Evolutionary conservation across 2,888 invertebrate genomes (phyloP).

Genomic region (Hemicrepidius hirtus): DNA sequence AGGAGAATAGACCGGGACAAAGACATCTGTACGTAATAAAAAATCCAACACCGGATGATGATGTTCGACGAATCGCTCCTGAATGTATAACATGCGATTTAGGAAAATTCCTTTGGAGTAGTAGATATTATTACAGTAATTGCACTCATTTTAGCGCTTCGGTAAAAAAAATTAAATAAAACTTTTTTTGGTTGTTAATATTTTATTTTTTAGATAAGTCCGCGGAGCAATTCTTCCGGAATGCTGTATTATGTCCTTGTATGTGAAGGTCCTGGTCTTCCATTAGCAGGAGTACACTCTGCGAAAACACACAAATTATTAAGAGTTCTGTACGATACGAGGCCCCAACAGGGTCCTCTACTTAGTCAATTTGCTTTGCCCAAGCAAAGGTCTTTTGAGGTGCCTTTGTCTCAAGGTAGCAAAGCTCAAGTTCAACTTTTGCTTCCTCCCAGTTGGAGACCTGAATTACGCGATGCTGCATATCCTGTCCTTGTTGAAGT

Average conservation of each 20-base stretch:
- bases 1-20: slow-evolving; percentile 89
- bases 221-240: slow-evolving; percentile 62
- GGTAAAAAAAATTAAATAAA: slow-evolving; percentile 72
- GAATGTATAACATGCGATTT: slow-evolving; percentile 91
- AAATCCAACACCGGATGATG: slow-evolving; percentile 82
- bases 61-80: slow-evolving; percentile 81
- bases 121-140: slow-evolving; percentile 86
- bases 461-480: slow-evolving; percentile 89
- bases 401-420: slow-evolving; percentile 89
- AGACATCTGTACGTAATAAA: slow-evolving; percentile 91
- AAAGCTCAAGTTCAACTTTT: slow-evolving; percentile 91
- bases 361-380: slow-evolving; percentile 89
- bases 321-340: slow-evolving; percentile 85
- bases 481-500: slow-evolving; percentile 93
- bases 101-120: slow-evolving; percentile 84
- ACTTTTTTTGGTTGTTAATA: neutral
- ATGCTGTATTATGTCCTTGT: slow-evolving; percentile 82
- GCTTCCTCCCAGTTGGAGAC: slow-evolving; percentile 91
- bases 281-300: slow-evolving; percentile 87
- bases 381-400: slow-evolving; percentile 86
- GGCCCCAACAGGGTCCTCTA: slow-evolving; percentile 80
- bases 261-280: slow-evolving; percentile 94
- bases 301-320: slow-evolving; percentile 85
- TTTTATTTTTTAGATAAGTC: slow-evolving; percentile 66
- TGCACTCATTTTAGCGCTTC: slow-evolving; percentile 91